Conservation (phyloP, 2,888 invertebrate genomes). For the Xanthostigma xanthostigma region DNA sequence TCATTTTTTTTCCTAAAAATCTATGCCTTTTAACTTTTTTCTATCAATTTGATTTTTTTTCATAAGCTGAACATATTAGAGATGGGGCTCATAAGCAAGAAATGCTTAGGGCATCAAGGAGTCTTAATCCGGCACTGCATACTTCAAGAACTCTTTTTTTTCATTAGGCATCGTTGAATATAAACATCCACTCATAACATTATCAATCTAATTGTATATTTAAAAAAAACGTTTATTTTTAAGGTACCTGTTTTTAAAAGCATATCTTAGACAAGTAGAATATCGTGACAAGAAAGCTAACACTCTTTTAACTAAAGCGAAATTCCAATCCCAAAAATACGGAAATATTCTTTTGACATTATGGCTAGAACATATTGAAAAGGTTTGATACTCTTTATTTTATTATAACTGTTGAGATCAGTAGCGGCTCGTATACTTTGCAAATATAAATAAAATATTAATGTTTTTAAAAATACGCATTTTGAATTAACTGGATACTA, state of each 20-base stretch:
- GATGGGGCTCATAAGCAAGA: no score
- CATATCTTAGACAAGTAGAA: conserved; percentile 34
- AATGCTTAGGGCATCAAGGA: no score
- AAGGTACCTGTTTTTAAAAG: conserved; percentile 35
- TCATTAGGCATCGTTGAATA: no score
- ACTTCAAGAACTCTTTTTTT: no score
- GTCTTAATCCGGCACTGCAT: no score
- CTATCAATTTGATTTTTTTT: no score
- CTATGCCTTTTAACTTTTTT: no score
- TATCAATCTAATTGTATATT: not conserved
- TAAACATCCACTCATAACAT: no score
- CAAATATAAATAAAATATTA: no score
- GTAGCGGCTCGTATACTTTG: not conserved
- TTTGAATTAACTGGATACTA: not conserved
- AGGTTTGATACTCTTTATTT: conserved; percentile 24
- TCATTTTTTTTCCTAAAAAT: no score
- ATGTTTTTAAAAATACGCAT: not conserved
- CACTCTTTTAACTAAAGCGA: conserved; percentile 27
- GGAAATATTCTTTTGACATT: conserved; percentile 28
- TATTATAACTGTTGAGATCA: not conserved
- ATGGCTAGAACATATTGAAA: conserved; percentile 36
- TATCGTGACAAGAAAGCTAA: conserved; percentile 28
- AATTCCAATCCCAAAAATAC: conserved; percentile 24
- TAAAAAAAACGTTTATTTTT: conserved; percentile 8
- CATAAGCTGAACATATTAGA: no score